Evolutionary conservation across 2,797 vertebrate genomes (phyloP).

Genomic region (Acrocephalus scirpaceus): DNA sequence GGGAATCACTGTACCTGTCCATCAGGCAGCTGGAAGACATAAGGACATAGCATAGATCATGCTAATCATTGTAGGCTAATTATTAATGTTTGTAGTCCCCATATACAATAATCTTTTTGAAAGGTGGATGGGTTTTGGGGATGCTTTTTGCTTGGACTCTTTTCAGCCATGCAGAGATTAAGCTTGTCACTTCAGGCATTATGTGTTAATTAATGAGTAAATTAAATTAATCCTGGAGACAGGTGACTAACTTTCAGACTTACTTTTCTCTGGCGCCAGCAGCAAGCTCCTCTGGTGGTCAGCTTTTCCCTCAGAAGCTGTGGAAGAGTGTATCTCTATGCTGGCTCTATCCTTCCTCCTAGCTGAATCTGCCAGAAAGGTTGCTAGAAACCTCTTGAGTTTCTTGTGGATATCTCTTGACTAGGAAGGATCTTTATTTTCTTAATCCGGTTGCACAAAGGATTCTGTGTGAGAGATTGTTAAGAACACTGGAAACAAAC

Average conservation of each 20-base stretch:
- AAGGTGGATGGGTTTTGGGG: neutral
- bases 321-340: neutral
- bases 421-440: neutral
- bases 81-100: neutral
- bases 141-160: neutral
- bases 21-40: neutral
- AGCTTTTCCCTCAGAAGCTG: neutral
- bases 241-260: neutral
- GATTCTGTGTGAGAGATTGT: neutral
- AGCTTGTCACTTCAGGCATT: neutral
- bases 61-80: neutral
- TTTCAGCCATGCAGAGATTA: neutral
- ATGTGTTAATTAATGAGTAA: conserved; percentile 14
- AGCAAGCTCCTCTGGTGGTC: neutral
- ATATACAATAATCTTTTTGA: neutral
- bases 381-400: neutral
- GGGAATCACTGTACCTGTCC: neutral
- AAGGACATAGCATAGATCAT: neutral
- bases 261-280: neutral
- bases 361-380: neutral
- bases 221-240: conserved; percentile 6
- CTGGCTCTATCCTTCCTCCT: neutral
- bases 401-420: neutral
- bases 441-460: neutral
- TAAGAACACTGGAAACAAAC: neutral